Conservation (phyloP, 2,797 vertebrate species). For the Caiman crocodilus region DNA sequence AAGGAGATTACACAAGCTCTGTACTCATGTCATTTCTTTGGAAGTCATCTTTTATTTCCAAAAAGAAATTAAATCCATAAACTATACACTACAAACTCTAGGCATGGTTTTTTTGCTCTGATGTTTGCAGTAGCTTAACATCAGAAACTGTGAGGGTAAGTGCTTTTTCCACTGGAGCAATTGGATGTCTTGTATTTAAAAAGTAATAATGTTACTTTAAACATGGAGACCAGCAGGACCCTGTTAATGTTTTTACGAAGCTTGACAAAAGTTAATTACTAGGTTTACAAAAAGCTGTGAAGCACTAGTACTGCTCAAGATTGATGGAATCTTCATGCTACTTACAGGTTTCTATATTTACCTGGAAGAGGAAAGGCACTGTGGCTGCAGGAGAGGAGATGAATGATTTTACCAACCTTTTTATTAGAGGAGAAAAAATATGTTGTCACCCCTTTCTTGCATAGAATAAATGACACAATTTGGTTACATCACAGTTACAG, state of each 20-base stretch:
- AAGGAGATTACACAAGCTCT: slow-evolving; percentile 81
- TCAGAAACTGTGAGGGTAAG: slow-evolving; percentile 44
- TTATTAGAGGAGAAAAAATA: neutral
- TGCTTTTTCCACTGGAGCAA: slow-evolving; percentile 49
- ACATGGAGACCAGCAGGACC: slow-evolving; percentile 67
- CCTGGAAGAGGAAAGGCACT: neutral
- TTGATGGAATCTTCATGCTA: slow-evolving; percentile 56
- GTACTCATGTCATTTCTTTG: slow-evolving; percentile 79
- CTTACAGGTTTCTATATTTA: slow-evolving; percentile 45
- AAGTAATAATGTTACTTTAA: slow-evolving; percentile 71
- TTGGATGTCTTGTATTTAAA: slow-evolving; percentile 55
- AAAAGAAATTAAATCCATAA: slow-evolving; percentile 82
- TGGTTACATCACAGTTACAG: neutral
- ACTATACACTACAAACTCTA: slow-evolving; percentile 58
- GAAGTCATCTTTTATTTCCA: slow-evolving; percentile 82
- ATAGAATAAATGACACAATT: slow-evolving; percentile 17
- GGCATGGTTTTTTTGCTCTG: slow-evolving; percentile 19
- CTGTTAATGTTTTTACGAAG: slow-evolving; percentile 76
- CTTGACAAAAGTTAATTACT: slow-evolving; percentile 78
- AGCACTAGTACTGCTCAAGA: slow-evolving; percentile 28
- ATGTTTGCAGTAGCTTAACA: slow-evolving; percentile 43
- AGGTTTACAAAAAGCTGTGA: slow-evolving; percentile 67
- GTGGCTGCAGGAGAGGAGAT: neutral
- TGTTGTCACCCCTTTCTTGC: slow-evolving; percentile 25
- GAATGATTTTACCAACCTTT: slow-evolving; percentile 27